A percentile compares a stretch with the other conserved stretches of the same genome.
These are phyloP conservation scores for Cheilinus undulatus DNA, from an alignment of 2,113 vertebrate genomes.

Conservation along the genomic window DNA sequence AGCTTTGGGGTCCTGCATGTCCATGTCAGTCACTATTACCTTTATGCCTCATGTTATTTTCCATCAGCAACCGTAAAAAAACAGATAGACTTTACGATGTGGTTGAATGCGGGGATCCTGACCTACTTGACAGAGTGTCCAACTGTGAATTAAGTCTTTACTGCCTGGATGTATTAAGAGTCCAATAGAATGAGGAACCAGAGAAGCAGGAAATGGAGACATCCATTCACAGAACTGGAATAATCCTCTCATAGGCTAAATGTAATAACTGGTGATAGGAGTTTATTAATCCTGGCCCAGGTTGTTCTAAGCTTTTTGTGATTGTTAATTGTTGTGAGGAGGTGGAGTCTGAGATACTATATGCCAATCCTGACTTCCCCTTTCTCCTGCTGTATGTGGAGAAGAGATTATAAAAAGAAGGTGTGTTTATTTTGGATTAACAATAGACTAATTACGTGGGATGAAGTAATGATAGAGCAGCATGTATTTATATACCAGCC, in stretches of 20 bases:
- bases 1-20: constrained; percentile 6
- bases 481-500: constrained; percentile 42
- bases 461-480: constrained; percentile 54
- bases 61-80: constrained; percentile 21
- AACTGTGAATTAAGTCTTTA: constrained; percentile 31
- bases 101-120: constrained; percentile 13
- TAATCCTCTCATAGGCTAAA: constrained; percentile 75
- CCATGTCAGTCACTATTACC: constrained; percentile 13
- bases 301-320: constrained; percentile 65
- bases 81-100: constrained; percentile 1
- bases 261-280: constrained; percentile 76
- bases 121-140: constrained; percentile 20
- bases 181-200: constrained; percentile 43
- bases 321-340: constrained; percentile 72
- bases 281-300: constrained; percentile 74
- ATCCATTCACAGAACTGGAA: constrained; percentile 55
- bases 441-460: constrained; percentile 63
- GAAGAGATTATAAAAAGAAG: constrained; percentile 58
- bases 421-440: constrained; percentile 66
- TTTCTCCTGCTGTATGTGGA: constrained; percentile 31
- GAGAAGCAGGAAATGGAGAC: constrained; percentile 56
- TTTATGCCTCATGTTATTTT: constrained; percentile 17
- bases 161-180: constrained; percentile 28
- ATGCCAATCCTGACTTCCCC: constrained; percentile 44
- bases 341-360: constrained; percentile 38